Evolutionary conservation across 1,140 invertebrate species (phyloP).

Genomic region (Drosophila ficusphila): DNA sequence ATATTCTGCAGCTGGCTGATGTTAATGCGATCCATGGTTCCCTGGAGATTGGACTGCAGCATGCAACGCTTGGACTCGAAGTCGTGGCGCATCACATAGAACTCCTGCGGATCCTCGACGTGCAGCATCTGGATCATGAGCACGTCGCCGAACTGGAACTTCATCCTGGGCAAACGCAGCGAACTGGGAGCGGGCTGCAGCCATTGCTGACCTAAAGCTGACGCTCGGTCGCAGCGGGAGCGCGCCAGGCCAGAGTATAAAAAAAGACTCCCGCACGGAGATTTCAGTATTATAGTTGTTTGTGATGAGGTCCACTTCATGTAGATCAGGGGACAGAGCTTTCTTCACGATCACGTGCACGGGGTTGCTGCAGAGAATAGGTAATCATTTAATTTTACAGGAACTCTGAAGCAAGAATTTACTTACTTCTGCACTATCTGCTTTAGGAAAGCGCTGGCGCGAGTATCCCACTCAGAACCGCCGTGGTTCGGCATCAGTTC

Average conservation of each 20-base stretch:
- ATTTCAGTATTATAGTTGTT: constrained; percentile 32
- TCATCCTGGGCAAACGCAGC: constrained; percentile 16
- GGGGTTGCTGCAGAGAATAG: constrained; percentile 8
- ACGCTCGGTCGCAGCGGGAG: not conserved
- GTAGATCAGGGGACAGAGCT: not conserved
- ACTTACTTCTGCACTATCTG: constrained; percentile 60
- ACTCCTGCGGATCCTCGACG: constrained; percentile 50
- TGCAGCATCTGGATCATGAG: constrained; percentile 55
- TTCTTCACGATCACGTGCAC: constrained; percentile 18
- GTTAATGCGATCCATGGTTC: constrained; percentile 17
- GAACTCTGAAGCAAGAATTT: no score
- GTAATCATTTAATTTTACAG: no score
- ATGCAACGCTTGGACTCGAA: not conserved
- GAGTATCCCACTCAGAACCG: constrained; percentile 37
- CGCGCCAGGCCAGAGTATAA: constrained; percentile 70
- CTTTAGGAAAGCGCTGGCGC: constrained; percentile 46
- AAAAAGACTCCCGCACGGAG: constrained; percentile 71
- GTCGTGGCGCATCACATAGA: constrained; percentile 52
- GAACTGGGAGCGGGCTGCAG: constrained; percentile 5
- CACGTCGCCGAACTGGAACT: constrained; percentile 1
- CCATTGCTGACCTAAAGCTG: not conserved
- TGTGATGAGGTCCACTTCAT: constrained; percentile 59
- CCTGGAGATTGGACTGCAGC: constrained; percentile 5
- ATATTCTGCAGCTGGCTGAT: constrained; percentile 39
- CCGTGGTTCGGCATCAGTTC: constrained; percentile 49